Percentiles rank a stretch among this genome's conserved stretches.
These are phyloP conservation scores for Anabacerthia variegaticeps DNA, from an alignment of 2,797 vertebrate species.

Conservation along the genomic window DNA sequence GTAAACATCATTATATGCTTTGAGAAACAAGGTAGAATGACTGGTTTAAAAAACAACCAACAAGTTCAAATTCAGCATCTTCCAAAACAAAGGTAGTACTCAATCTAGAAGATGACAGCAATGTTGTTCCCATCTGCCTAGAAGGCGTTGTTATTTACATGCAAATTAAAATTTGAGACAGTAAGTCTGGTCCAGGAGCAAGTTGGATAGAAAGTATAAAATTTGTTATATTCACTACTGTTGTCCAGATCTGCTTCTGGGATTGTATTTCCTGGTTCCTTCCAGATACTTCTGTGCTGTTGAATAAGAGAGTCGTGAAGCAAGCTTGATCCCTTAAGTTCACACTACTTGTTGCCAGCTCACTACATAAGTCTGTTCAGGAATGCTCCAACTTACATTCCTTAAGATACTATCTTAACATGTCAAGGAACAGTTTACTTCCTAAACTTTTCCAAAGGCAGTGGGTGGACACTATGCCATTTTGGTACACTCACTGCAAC, in stretches of 20 bases:
- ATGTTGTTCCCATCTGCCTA: not conserved
- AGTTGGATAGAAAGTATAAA: not conserved
- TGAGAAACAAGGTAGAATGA: not conserved
- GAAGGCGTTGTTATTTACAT: not conserved
- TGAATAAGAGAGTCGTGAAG: not conserved
- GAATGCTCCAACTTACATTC: not conserved
- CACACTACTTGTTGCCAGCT: not conserved
- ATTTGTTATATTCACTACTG: not conserved
- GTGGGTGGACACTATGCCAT: not conserved
- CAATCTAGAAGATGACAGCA: not conserved
- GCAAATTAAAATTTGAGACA: not conserved
- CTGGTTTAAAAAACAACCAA: not conserved
- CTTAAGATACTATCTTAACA: not conserved
- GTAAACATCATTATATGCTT: not conserved
- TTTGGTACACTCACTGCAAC: not conserved
- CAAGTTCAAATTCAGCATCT: not conserved
- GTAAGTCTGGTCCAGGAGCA: not conserved
- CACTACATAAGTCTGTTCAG: rapidly evolving
- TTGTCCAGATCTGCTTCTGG: not conserved
- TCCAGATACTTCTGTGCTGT: not conserved
- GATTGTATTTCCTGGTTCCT: not conserved
- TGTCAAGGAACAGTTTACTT: not conserved
- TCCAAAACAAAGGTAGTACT: not conserved
- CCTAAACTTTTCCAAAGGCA: not conserved
- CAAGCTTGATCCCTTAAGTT: not conserved